Base-by-base conservation (phyloP, 1,140 invertebrate genomes). In the Heterodera carotae region DNA sequence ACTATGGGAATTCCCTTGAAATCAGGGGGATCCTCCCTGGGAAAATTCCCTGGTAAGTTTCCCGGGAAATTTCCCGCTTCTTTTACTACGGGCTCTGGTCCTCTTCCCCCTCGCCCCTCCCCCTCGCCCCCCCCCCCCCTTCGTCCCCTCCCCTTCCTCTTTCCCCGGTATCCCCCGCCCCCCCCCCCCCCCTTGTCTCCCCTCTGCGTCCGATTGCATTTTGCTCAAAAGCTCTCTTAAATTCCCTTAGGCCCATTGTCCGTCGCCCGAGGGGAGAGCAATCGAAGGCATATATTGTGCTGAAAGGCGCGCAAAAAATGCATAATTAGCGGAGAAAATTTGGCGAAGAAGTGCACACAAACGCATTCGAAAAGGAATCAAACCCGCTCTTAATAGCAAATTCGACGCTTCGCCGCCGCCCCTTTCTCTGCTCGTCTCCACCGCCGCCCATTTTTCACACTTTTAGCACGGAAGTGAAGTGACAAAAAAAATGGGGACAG, bases 281-380 rank as follows among this genome's bases (percentile, higher is more conserved):
- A 53, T 53, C 12, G 48, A 8, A 18, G 48, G 48, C 48, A 22
- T 18, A 53, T 43, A 8, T 43, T 53, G 48, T 18, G 48, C 15
- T 56, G 48, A 56, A 56, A 56, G 48, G 48, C 48, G 48, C 48
- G 48, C 18, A 56, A 56, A 43, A 56, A 56, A 56, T 56, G 48
- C 48, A 56, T 18, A 56, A 56, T 56, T 56, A 22, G 48, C 22
- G 48, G 48, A 15, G 48, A 4, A n/a, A 22, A 56, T 56, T 56
- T 18, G 48, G 48, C 18, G 48, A 56, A 15, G 48, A 18, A 22
- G 48, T 22, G 48, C 48, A 56, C 4, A 56, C 12, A 56, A 56
- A 56, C 18, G 48, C 48, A 56, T 56, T 56, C 48, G 48, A 56
- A 56, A 56, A 56, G 15, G 48, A 56, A 56, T 56, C 15, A 18